A percentile compares a stretch with the other conserved stretches of the same genome.
These are phyloP conservation scores for Eupsittula cactorum DNA, from an alignment of 2,113 vertebrate species.

Conservation along the genomic window DNA sequence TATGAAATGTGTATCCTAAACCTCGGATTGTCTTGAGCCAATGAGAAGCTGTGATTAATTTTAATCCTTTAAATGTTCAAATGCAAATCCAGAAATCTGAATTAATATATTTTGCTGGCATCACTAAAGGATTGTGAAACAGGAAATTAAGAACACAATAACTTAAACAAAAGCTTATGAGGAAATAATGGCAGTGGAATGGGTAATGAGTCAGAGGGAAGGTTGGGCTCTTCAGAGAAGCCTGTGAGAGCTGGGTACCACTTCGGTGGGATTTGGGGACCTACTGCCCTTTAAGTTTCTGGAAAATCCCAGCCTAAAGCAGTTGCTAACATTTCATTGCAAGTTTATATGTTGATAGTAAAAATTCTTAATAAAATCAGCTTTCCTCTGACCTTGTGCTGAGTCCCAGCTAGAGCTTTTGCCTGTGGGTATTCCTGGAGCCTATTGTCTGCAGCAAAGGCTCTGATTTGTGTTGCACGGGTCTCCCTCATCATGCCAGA, in stretches of 20 bases:
- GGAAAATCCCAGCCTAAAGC: conserved; percentile 30
- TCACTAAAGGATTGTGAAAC: conserved; percentile 54
- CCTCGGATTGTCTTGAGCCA: background rate
- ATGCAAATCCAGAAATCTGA: conserved; percentile 44
- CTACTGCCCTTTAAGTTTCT: background rate
- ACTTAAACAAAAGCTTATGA: conserved; percentile 60
- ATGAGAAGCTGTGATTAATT: conserved; percentile 7
- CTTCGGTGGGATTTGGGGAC: background rate
- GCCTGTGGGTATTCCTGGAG: conserved; percentile 1
- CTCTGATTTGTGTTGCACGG: background rate
- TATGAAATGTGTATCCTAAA: background rate
- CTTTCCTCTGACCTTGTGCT: conserved; percentile 14
- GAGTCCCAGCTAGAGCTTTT: background rate
- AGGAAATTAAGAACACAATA: conserved; percentile 65
- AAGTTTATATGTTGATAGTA: background rate
- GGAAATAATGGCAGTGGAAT: conserved; percentile 28
- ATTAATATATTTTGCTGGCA: conserved; percentile 41
- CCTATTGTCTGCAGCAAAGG: background rate
- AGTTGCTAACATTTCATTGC: background rate
- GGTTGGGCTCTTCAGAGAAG: background rate
- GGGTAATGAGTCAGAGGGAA: conserved; percentile 11
- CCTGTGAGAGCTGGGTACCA: background rate
- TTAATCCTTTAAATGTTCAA: conserved; percentile 33
- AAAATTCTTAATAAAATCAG: conserved; percentile 18
- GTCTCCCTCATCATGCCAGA: background rate